Percentiles rank a stretch among this genome's conserved stretches.
These are phyloP conservation scores for Erebia epiphron DNA, from an alignment of 2,888 invertebrate genomes.

Conservation along the genomic window DNA sequence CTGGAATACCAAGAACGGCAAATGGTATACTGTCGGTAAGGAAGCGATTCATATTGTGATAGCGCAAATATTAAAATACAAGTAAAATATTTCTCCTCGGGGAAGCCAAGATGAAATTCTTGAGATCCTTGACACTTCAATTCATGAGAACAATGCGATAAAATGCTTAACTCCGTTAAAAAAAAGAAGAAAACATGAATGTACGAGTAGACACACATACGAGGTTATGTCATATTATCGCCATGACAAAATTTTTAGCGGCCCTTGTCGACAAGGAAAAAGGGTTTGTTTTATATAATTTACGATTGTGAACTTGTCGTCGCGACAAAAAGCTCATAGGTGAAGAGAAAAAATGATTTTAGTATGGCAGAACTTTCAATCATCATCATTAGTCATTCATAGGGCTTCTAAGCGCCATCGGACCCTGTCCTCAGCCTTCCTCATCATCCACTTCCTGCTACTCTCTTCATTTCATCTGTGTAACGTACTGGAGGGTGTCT, in stretches of 20 bases:
- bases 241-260: not conserved
- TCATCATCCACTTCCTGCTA: too few relatives aligned
- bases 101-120: constrained; percentile 12
- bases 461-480: too few relatives aligned
- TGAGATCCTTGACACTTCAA: not conserved
- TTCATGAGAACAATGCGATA: not conserved
- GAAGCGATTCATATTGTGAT: constrained; percentile 39
- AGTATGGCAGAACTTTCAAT: too few relatives aligned
- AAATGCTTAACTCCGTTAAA: too few relatives aligned
- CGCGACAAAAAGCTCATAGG: too few relatives aligned
- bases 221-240: not conserved
- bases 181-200: too few relatives aligned
- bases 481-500: too few relatives aligned
- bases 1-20: constrained; percentile 37
- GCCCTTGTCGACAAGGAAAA: not conserved
- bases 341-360: too few relatives aligned
- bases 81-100: constrained; percentile 24
- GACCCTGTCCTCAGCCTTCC: too few relatives aligned
- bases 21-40: constrained; percentile 38
- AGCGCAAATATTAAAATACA: constrained; percentile 35
- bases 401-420: too few relatives aligned
- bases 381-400: too few relatives aligned
- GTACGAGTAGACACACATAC: not conserved
- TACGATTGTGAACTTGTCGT: not conserved
- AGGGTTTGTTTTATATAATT: not conserved